Conservation (phyloP, 1,140 invertebrate species). For the Adelges cooleyi region DNA sequence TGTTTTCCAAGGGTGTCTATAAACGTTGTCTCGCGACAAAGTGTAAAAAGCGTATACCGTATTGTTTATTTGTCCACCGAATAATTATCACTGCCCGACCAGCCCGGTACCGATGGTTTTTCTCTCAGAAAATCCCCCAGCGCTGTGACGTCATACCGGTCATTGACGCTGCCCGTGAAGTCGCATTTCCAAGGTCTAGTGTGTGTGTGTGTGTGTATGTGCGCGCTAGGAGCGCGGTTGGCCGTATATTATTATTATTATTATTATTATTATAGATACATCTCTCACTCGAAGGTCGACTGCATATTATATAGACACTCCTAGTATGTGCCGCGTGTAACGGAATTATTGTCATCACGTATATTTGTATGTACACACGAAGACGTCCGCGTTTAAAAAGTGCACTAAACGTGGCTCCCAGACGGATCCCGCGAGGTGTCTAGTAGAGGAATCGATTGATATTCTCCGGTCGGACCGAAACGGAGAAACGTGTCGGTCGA, state of each 20-base stretch:
- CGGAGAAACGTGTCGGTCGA: too few species aligned
- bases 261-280: too few species aligned
- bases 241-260: not conserved
- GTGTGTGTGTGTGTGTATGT: not conserved
- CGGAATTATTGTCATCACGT: conserved; percentile 25
- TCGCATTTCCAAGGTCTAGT: conserved; percentile 13
- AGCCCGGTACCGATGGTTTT: not conserved
- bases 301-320: conserved; percentile 6
- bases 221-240: not conserved
- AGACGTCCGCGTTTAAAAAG: too few species aligned
- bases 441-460: too few species aligned
- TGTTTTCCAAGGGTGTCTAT: too few species aligned
- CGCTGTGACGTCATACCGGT: conserved; percentile 10
- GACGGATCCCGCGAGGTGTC: too few species aligned
- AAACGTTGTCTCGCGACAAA: too few species aligned
- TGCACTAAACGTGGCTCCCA: too few species aligned
- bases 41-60: too few species aligned
- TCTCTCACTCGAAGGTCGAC: conserved; percentile 25
- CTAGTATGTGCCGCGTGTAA: conserved; percentile 18
- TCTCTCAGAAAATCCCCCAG: conserved; percentile 9
- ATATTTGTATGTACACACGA: not conserved
- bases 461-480: too few species aligned
- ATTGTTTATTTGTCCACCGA: too few species aligned
- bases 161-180: conserved; percentile 18
- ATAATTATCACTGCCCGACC: too few species aligned